Percentiles rank a stretch among this genome's conserved stretches.
These are phyloP conservation scores for Muraenolepis orangiensis DNA, from an alignment of 2,797 vertebrate species.

Conservation along the genomic window DNA sequence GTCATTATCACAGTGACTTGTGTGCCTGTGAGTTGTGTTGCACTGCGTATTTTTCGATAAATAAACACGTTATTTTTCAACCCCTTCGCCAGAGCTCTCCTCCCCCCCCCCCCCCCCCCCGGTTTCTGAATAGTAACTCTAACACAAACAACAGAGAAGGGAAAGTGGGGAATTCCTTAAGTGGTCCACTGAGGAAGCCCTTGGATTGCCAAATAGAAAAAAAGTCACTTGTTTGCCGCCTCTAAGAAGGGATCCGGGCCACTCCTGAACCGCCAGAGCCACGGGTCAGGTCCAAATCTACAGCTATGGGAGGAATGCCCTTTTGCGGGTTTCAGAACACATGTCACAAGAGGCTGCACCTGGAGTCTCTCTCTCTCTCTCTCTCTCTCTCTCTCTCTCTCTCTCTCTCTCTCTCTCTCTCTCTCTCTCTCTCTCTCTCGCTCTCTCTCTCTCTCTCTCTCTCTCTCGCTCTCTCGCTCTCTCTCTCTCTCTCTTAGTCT, in stretches of 20 bases:
- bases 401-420: neutral
- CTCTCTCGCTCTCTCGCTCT: neutral
- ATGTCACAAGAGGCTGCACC: conserved; percentile 58
- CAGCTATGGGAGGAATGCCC: conserved; percentile 63
- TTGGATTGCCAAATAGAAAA: neutral
- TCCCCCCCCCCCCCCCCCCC: too few relatives aligned
- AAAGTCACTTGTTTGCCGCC: neutral
- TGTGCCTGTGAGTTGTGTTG: neutral
- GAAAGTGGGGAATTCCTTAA: neutral
- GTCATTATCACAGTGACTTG: neutral
- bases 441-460: neutral
- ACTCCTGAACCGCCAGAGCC: neutral
- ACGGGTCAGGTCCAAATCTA: conserved; percentile 18
- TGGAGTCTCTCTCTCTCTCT: conserved; percentile 18
- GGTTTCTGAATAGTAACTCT: neutral
- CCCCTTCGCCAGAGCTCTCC: too few relatives aligned
- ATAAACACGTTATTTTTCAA: conserved; percentile 27
- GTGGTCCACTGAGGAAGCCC: neutral
- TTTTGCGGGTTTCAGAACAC: conserved; percentile 61
- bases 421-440: conserved; percentile 9
- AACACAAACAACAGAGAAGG: neutral
- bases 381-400: neutral
- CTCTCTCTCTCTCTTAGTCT: conserved; percentile 3
- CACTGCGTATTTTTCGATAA: neutral
- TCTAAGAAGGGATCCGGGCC: neutral